Evolutionary conservation across 2,888 invertebrate species (phyloP), one percentile per base, ranked within the genome.

Genomic region (Brachypalpus laphriformis): DNA sequence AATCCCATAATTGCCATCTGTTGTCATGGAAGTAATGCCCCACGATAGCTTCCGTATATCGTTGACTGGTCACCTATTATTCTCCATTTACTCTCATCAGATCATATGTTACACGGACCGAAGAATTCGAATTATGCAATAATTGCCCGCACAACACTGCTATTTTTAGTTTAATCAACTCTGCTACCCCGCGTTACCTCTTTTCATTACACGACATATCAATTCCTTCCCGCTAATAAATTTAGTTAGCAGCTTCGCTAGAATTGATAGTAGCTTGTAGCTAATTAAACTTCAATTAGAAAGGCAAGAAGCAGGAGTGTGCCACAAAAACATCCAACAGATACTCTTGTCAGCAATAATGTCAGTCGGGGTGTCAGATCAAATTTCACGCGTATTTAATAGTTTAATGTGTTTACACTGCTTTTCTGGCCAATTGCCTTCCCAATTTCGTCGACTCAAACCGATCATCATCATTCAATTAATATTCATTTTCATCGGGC

Each of bases 381-480:
- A 25, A 54, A 45, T 72, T 63, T 72, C 51, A 61, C 51, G 72
- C 51, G 14, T 54, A 42, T 42, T 45, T 45, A 18, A 31, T 28
- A 9, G 56, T 16, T 42, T 56, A 56, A 70, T 34, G 20, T 56
- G 18, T 57, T 42, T 57, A 22, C 31, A 22, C 54, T 28, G n/a
- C 42, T 66, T 68, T 56, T 68, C 54, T 56, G 68, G 31, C 34
- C 34, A 42, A 31, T 54, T 34, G 49, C n/a, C 40, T 40, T 56
- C 56, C 34, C 8, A 8, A 42, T 25, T 25, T 25, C 25, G 25
- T 51, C 14, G 14, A 34, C 20, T 6, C 14, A 34, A 37, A 14
- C 2, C n/a, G 34, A 28, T 22, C 70, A 45, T 63, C 74, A 54
- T 63, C 74, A 54, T 18, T 63, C 63, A 54, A 63, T 65, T 54